Conservation (phyloP, 2,888 invertebrate species). For the Eupithecia insigniata region DNA sequence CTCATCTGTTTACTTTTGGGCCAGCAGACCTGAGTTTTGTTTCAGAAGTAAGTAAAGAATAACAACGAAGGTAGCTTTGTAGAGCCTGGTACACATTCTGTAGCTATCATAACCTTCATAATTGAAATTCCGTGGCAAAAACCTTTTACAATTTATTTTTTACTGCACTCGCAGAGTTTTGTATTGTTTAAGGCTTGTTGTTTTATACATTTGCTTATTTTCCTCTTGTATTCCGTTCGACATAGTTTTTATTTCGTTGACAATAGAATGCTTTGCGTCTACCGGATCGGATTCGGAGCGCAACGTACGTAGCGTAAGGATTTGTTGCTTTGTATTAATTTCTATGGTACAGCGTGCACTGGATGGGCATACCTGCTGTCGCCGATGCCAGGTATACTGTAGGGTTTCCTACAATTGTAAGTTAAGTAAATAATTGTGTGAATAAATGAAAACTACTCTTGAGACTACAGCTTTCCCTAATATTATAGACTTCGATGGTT, state of each 20-base stretch:
- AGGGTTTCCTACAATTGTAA: no score
- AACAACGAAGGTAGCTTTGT: background rate
- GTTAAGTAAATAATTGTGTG: no score
- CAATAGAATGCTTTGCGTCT: no score
- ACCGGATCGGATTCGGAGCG: no score
- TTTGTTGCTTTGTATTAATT: no score
- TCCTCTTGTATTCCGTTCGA: background rate
- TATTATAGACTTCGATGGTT: background rate
- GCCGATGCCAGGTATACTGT: no score
- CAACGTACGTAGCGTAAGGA: no score
- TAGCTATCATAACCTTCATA: background rate
- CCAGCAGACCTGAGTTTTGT: background rate
- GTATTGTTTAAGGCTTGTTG: background rate
- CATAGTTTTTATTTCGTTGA: no score
- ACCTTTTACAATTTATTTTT: background rate
- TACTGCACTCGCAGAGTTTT: background rate
- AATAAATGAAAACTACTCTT: no score
- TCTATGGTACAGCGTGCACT: no score
- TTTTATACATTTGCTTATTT: background rate
- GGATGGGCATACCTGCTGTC: no score
- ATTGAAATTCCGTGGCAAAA: background rate
- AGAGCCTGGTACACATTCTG: background rate
- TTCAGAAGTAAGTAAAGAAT: background rate
- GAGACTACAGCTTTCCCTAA: background rate
- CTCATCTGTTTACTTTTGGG: background rate